Evolutionary conservation across 2,888 invertebrate genomes (phyloP), one percentile per base, ranked within the genome.

Genomic region (Hemithea aestivaria): DNA sequence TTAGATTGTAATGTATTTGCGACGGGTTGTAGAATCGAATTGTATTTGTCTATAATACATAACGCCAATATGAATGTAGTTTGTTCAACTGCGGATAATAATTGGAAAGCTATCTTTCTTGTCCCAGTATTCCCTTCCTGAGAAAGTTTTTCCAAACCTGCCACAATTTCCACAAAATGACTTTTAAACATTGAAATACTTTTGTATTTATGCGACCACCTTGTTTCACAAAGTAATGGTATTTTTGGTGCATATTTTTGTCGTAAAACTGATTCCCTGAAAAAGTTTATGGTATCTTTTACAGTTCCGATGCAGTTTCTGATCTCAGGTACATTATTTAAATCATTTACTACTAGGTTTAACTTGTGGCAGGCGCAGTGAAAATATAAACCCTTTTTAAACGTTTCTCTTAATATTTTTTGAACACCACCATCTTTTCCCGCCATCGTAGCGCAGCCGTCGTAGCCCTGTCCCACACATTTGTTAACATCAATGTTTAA

Each of bases 281-380:
- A 56, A 51, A 56, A 49, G 9, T 6, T 44, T 6, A 51, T 36
- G 20, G 30, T 36, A 36, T 45, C 44, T 43, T 56, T 56, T 25
- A 54, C 42, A 25, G 50, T 50, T 25, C 43, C 45, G 35, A 33
- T 25, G 24, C 33, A 33, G 25, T 56, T 57, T 12, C 53, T 30
- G 26, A 57, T 45, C 43, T 53, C 53, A 31, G 44, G 25, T 9
- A 57, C 40, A 29, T 26, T 38, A 42, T 48, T 57, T 30, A 48
- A 45, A 28, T 58, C 48, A 29, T 55, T 57, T 26, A 57, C 25
- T 20, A 55, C 51, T 33, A 54, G 41, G 40, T 53, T 57, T n/a
- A 58, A 32, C 31, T 40, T 51, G 38, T 57, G 53, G 26, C 43
- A 47, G 34, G 47, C 45, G 43, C 51, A 53, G 38, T 51, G 47